Percentiles rank a stretch among this genome's conserved stretches.
These are phyloP conservation scores for Platygyra sinensis DNA, from an alignment of 64 coral and sea anemone genomes.

Conservation along the genomic window DNA sequence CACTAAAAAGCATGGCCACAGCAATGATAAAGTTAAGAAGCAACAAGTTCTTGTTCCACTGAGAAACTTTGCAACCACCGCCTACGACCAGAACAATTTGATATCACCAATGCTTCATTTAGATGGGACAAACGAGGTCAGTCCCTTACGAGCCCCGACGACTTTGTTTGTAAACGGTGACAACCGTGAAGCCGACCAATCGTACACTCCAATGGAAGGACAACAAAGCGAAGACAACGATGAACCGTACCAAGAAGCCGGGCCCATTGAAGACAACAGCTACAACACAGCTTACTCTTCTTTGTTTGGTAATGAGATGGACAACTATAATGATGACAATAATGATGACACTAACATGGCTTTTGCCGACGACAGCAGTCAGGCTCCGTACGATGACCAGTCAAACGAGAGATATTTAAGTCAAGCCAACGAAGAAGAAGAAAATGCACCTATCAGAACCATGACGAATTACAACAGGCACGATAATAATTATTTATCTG, in stretches of 20 bases:
- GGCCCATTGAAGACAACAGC: constrained; percentile 6
- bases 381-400: neutral
- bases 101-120: constrained; percentile 14
- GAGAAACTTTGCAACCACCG: neutral
- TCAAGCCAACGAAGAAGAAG: neutral
- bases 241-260: neutral
- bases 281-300: constrained; percentile 18
- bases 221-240: neutral
- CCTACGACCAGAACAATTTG: neutral
- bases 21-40: neutral
- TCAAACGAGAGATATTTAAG: neutral
- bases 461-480: neutral
- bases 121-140: constrained; percentile 10
- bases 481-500: neutral
- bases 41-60: constrained; percentile 15
- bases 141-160: neutral
- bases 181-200: neutral
- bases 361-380: neutral
- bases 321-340: neutral
- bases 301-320: constrained; percentile 18
- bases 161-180: constrained; percentile 2
- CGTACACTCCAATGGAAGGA: neutral
- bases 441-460: neutral
- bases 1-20: neutral
- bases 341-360: neutral